Base-by-base conservation (phyloP, 2,888 invertebrate genomes). In the Eristalis pertinax region DNA sequence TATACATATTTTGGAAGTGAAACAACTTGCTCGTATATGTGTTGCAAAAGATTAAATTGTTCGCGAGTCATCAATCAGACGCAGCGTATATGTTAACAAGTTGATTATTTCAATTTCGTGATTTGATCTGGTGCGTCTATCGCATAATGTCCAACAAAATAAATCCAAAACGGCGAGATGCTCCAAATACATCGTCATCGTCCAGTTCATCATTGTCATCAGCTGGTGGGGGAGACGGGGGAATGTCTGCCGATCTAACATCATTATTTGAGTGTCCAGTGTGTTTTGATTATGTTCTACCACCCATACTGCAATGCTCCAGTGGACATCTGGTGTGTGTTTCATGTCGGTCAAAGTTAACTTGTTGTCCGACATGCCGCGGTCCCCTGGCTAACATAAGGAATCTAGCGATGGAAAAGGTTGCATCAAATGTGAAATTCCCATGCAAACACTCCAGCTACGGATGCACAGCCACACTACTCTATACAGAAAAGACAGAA, bases 401-500 rank as follows among this genome's bases (percentile, higher is more conserved):
- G 89, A 99, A 99, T 94, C 94, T 99, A 92, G 99, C 99, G 41
- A 99, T 99, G 99, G 99, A 99, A 93, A 99, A 99, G 93, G 99
- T 99, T 50, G 99, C 99, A 58, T 97, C 97, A 90, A 99, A 98
- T 91, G 98, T 99, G 65, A 97, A 98, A 95, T 99, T 99, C 92
- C 99, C 99, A 0, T 99, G 99, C 94, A 99, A 99, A 94, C 99
- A 99, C 94, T 97, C 98, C 77, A 96, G 97, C 90, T 98, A 98
- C 89, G 99, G 99, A 69, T 99, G 99, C 93, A 96, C 96, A 22
- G 96, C 97, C 90, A 97, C 98, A 15, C 94, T 99, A 24, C 96
- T 98, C 32, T 97, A 99, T 92, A 98, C 98, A n/a, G 99, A 99
- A 91, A 99, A 99, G 93, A 96, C 97, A 10, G 99, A 99, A 91